Conservation (phyloP, 2,113 vertebrate genomes). For the Ovibos moschatus region DNA sequence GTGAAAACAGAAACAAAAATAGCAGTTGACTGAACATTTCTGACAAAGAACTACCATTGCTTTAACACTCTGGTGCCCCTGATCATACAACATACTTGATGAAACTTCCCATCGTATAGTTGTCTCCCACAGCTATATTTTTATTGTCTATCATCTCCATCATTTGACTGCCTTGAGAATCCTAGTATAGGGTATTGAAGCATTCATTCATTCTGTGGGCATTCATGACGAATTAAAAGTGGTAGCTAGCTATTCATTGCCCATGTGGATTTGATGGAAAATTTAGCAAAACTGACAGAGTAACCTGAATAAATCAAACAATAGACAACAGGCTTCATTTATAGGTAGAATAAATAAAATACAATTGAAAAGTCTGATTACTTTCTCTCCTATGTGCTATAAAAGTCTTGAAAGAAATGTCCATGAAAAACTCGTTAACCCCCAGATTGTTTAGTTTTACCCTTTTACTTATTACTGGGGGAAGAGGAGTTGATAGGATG, state of each 20-base stretch:
- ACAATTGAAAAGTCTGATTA: neutral
- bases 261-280: neutral
- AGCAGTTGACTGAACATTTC: neutral
- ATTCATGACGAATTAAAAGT: neutral
- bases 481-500: neutral
- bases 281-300: neutral
- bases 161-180: neutral
- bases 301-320: neutral
- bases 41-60: neutral
- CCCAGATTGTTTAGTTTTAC: neutral
- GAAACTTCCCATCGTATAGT: neutral
- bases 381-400: neutral
- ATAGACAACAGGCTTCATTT: neutral
- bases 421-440: neutral
- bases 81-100: too few species aligned
- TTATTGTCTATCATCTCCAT: neutral
- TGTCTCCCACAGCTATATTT: neutral
- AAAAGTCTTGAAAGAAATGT: neutral
- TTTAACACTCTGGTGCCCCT: neutral
- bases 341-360: neutral
- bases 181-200: neutral
- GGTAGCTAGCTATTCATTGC: neutral
- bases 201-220: neutral
- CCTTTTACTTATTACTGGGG: neutral
- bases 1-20: neutral